Evolutionary conservation across 2,113 vertebrate genomes (phyloP).

Genomic region (Tamias sibiricus): DNA sequence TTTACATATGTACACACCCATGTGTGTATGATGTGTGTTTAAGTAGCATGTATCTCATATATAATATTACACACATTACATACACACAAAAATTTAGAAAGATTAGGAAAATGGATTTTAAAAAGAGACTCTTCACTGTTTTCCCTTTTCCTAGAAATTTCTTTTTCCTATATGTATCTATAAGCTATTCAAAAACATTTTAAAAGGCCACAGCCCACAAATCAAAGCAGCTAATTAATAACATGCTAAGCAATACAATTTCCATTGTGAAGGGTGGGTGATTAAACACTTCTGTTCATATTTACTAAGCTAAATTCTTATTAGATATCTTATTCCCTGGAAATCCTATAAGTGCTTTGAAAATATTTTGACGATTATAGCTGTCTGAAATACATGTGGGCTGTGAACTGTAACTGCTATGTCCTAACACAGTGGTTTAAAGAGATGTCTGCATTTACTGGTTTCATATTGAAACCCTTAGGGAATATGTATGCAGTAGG

Average conservation of each 20-base stretch:
- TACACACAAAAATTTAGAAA: neutral
- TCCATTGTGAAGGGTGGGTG: neutral
- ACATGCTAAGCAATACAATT: neutral
- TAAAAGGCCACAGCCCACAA: neutral
- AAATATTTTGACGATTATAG: neutral
- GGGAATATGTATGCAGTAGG: neutral
- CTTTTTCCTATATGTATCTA: neutral
- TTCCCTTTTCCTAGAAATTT: neutral
- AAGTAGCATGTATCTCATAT: no score
- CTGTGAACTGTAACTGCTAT: neutral
- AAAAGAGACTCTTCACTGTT: neutral
- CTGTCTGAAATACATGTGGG: neutral
- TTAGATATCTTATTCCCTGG: slow-evolving; percentile 7
- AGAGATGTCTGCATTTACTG: neutral
- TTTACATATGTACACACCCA: neutral
- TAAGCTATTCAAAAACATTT: slow-evolving; percentile 24
- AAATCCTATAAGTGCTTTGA: slow-evolving; percentile 33
- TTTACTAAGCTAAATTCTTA: slow-evolving; percentile 18
- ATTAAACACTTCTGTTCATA: neutral
- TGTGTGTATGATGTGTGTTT: no score
- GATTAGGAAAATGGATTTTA: neutral
- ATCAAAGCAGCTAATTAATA: slow-evolving; percentile 1
- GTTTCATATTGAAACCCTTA: neutral
- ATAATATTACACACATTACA: neutral
- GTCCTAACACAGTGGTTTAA: neutral